Conservation (phyloP, 2,113 vertebrate genomes). For the Grammomys surdaster region DNA sequence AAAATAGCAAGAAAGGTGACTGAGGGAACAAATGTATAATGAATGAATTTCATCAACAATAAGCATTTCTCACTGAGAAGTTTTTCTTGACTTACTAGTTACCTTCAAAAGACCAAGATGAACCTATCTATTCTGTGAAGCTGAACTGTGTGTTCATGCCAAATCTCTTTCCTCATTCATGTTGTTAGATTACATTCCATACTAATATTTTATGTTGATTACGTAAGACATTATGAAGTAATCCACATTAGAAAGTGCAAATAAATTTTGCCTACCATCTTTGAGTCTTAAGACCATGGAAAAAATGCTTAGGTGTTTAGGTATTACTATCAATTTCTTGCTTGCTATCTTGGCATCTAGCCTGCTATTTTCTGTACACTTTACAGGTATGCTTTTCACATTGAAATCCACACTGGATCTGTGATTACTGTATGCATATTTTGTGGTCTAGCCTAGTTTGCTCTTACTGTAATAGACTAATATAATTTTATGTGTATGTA, state of each 20-base stretch:
- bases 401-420: background rate
- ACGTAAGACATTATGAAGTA: background rate
- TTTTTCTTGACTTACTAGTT: constrained; percentile 42
- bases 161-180: constrained; percentile 2
- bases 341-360: background rate
- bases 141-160: background rate
- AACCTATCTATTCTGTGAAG: background rate
- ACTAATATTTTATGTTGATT: background rate
- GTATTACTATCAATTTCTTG: constrained; percentile 18
- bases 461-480: background rate
- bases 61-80: background rate
- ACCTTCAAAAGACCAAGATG: background rate
- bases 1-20: constrained; percentile 34
- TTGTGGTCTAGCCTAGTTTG: background rate
- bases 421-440: background rate
- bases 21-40: background rate
- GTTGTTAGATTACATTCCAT: background rate
- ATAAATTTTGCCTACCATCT: constrained; percentile 42
- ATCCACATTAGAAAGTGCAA: constrained; percentile 5
- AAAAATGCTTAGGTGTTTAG: constrained; percentile 38
- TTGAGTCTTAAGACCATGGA: background rate
- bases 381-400: constrained; percentile 8
- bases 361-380: background rate
- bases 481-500: background rate
- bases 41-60: constrained; percentile 8